phyloP scores from a whole-genome alignment of 2,797 vertebrate species.

The Sternotherus odoratus region DNA sequence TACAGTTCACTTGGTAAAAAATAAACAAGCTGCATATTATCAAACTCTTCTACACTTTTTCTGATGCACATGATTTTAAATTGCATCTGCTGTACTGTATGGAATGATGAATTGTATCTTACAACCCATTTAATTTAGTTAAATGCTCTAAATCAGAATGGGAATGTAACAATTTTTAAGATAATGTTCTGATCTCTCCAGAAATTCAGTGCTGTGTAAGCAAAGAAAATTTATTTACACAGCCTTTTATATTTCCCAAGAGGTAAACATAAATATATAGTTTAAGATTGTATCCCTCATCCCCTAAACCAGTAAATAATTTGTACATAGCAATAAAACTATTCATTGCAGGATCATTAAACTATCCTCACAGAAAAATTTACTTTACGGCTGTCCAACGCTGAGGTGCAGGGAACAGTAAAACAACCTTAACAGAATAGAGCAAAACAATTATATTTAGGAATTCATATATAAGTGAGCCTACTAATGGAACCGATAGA shows the following conservation, averaged over 20 bases:
- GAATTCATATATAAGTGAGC: neutral
- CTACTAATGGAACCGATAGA: neutral
- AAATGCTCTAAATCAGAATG: neutral
- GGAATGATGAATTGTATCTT: neutral
- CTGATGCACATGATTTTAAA: neutral
- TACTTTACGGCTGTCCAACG: fast-evolving
- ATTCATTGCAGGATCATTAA: neutral
- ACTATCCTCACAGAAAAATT: neutral
- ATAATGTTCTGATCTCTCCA: fast-evolving
- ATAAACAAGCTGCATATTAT: neutral
- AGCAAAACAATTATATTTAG: neutral
- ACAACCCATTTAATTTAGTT: neutral
- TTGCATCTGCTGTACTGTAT: neutral
- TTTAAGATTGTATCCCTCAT: neutral
- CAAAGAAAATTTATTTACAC: neutral
- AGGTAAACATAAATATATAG: neutral
- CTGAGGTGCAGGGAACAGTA: neutral
- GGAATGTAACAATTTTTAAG: neutral
- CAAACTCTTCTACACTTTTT: neutral
- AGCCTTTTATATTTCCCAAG: neutral
- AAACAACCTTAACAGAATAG: neutral
- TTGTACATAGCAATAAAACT: neutral
- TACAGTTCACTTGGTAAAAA: fast-evolving
- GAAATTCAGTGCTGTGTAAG: neutral
- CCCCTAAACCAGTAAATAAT: neutral